Conservation (phyloP, 37 sponge, comb jelly and placozoan genomes). For the Mnemiopsis leidyi region DNA sequence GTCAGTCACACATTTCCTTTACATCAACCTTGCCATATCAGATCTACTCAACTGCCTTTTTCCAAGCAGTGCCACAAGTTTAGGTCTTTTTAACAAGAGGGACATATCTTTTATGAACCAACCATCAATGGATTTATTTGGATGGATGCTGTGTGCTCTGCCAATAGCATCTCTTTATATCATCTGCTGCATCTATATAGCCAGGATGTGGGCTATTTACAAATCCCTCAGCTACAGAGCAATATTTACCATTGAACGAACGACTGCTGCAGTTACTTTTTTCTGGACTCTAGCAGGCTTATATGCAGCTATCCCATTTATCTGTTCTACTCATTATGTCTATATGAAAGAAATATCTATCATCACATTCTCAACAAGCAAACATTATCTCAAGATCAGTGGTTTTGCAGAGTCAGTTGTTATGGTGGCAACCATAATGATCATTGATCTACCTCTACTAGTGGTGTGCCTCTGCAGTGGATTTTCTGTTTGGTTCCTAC, state of each 20-base stretch:
- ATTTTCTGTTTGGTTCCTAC: slow-evolving; percentile 30
- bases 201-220: slow-evolving; percentile 44
- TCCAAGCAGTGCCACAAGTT: neutral
- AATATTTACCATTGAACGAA: neutral
- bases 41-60: slow-evolving; percentile 30
- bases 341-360: slow-evolving; percentile 44
- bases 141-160: slow-evolving; percentile 23
- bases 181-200: slow-evolving; percentile 25
- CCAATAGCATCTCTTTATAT: slow-evolving; percentile 43
- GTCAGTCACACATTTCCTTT: slow-evolving; percentile 33
- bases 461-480: slow-evolving; percentile 45
- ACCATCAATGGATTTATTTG: neutral
- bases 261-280: neutral
- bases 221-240: neutral
- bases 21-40: slow-evolving; percentile 18
- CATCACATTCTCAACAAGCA: slow-evolving; percentile 7
- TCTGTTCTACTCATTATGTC: neutral
- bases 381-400: neutral
- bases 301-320: slow-evolving; percentile 27
- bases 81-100: neutral
- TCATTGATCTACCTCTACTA: slow-evolving; percentile 39
- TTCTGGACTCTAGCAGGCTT: neutral
- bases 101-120: neutral
- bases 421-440: neutral
- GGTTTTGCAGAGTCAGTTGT: neutral